These are phyloP conservation scores for Phalacrocorax brasilianus DNA, from an alignment of 2,113 vertebrate species.

Conservation along the genomic window DNA sequence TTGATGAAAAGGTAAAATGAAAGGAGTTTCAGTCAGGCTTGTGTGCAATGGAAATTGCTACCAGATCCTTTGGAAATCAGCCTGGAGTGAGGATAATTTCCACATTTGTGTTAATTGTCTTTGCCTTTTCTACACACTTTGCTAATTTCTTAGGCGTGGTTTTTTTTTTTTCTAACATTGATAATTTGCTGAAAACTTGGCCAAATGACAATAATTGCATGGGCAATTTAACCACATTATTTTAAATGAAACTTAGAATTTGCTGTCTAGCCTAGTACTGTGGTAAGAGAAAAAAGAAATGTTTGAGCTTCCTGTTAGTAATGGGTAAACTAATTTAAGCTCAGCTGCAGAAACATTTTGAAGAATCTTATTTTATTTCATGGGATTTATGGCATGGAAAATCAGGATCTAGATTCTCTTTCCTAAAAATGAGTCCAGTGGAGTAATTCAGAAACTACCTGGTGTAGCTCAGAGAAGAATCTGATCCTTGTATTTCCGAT, in stretches of 20 bases:
- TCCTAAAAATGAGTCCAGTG: background rate
- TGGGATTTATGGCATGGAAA: background rate
- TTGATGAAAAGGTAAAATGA: background rate
- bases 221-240: conserved; percentile 12
- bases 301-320: conserved; percentile 8
- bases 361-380: background rate
- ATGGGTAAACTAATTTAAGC: conserved; percentile 1
- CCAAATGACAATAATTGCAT: conserved; percentile 8
- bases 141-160: background rate
- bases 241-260: conserved; percentile 23
- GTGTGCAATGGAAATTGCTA: background rate
- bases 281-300: background rate
- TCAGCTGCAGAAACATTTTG: conserved; percentile 10
- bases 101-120: background rate
- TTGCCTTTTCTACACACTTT: background rate
- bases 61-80: background rate
- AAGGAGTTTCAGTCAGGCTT: background rate
- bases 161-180: background rate
- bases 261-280: background rate
- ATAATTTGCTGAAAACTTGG: background rate
- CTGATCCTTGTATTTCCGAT: background rate
- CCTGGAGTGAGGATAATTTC: background rate
- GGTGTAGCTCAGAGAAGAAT: background rate
- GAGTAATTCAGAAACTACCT: background rate
- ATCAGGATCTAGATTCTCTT: background rate